Evolutionary conservation across 2,888 invertebrate species (phyloP).

Genomic region (Agonopterix subpropinquella): DNA sequence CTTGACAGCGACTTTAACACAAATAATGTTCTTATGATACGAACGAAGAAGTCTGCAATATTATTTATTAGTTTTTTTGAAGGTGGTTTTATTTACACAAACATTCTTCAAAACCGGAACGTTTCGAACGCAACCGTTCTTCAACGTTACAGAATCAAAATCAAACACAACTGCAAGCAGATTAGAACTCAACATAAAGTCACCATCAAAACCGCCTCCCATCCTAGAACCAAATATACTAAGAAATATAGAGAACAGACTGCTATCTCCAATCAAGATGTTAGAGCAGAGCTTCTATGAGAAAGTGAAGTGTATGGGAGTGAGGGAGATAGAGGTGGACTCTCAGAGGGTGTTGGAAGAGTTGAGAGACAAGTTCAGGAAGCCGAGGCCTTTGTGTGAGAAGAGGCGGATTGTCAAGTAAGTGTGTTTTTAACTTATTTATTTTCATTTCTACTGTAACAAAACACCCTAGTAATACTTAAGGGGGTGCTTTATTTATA

Average conservation of each 20-base stretch:
- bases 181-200: conserved; percentile 36
- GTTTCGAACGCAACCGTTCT: no score
- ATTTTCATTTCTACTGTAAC: no score
- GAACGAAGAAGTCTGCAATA: no score
- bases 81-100: no score
- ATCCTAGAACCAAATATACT: not conserved
- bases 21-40: no score
- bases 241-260: conserved; percentile 16
- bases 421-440: no score
- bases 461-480: no score
- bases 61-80: no score
- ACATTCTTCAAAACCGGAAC: no score
- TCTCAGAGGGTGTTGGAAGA: conserved; percentile 12
- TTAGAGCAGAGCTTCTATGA: conserved; percentile 34
- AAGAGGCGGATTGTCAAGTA: conserved; percentile 50
- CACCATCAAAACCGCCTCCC: conserved; percentile 21
- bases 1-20: no score
- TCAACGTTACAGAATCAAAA: not conserved
- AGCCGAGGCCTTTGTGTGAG: conserved; percentile 44
- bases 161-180: conserved; percentile 22
- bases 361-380: conserved; percentile 31
- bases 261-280: conserved; percentile 42
- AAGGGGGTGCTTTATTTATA: no score
- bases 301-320: conserved; percentile 13
- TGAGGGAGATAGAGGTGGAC: conserved; percentile 16